Conservation (phyloP, 2,113 vertebrate genomes). For the Brienomyrus longianalis region DNA sequence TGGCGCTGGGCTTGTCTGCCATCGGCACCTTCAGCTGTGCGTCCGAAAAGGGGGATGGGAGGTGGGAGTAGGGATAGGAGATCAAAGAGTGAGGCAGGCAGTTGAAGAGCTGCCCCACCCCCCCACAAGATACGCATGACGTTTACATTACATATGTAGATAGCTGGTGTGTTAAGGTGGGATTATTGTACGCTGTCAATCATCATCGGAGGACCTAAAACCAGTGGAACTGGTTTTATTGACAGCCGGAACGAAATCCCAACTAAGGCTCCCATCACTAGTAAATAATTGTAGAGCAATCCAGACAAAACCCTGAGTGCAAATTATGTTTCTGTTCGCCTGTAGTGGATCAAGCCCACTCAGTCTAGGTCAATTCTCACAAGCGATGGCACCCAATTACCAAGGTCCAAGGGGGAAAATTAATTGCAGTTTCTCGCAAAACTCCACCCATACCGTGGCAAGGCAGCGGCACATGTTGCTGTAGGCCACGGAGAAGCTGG, state of each 20-base stretch:
- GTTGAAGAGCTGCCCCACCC: neutral
- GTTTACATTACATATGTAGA: neutral
- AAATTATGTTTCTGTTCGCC: neutral
- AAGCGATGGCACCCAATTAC: neutral
- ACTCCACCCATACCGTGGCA: conserved; percentile 69
- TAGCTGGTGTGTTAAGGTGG: neutral
- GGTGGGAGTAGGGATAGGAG: neutral
- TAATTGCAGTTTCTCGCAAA: neutral
- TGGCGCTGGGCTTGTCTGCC: conserved; percentile 85
- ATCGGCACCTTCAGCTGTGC: conserved; percentile 80
- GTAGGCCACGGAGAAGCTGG: conserved; percentile 92
- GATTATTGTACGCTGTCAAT: neutral
- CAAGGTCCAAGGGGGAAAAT: neutral
- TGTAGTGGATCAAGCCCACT: neutral
- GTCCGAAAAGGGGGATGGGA: neutral
- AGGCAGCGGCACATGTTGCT: conserved; percentile 97
- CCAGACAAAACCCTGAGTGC: neutral
- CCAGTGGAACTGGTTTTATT: neutral
- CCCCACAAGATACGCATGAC: neutral
- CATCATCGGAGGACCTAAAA: neutral
- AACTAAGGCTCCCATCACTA: neutral
- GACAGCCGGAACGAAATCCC: neutral
- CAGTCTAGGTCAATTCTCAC: neutral
- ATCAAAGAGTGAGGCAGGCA: neutral
- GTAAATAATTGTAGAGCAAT: neutral